Percentiles rank a stretch among this genome's conserved stretches.
phyloP scores from a whole-genome alignment of 2,113 vertebrate genomes.

The Macrotis lagotis region DNA sequence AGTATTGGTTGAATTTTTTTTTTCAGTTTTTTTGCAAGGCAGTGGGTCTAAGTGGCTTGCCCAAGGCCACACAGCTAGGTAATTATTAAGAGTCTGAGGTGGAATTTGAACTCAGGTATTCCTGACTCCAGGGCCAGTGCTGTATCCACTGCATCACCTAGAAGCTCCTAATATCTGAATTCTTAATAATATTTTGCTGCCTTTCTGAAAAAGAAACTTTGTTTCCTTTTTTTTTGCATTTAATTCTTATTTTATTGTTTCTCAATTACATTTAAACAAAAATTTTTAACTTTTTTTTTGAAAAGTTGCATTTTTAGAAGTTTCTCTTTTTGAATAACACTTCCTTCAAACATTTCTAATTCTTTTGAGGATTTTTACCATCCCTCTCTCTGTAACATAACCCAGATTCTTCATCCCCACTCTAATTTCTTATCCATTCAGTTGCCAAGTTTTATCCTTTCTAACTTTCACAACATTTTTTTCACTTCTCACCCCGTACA shows the following conservation, averaged over 20 bases:
- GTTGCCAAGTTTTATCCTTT: neutral
- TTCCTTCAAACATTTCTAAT: neutral
- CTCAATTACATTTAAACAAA: neutral
- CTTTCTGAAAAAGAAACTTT: neutral
- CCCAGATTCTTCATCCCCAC: neutral
- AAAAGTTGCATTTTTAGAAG: neutral
- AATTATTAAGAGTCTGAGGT: no score
- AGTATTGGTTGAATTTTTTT: no score
- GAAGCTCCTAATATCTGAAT: constrained; percentile 22
- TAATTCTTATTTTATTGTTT: neutral
- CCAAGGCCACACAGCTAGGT: no score
- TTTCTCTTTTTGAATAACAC: neutral
- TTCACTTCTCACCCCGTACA: neutral
- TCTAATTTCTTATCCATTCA: neutral
- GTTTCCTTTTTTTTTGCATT: neutral
- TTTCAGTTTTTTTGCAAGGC: no score
- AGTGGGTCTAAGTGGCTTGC: no score
- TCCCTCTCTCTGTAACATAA: neutral
- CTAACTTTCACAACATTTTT: neutral
- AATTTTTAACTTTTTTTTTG: neutral
- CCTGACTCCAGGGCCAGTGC: no score
- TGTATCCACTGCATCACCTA: no score
- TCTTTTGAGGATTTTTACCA: neutral
- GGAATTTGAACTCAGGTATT: no score
- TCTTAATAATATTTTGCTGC: constrained; percentile 17